Base-by-base conservation (phyloP, 2,797 vertebrate species). In the Onychomys arenicola region DNA sequence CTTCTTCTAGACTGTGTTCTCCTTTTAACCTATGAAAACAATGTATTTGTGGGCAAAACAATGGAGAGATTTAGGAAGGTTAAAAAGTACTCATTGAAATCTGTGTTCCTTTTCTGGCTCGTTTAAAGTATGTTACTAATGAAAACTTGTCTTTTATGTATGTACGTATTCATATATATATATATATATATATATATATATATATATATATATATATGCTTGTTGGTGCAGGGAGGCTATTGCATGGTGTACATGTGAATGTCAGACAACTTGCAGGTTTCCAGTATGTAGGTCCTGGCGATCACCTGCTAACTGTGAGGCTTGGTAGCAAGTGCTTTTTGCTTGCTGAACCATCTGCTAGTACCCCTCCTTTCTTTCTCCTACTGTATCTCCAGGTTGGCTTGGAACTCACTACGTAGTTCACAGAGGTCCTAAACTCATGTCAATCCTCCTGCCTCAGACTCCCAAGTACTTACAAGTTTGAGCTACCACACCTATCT, bases 71-170 rank as follows among this genome's bases (percentile, higher is more conserved):
- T 91, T 89, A 69, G 11, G 65, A 65, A 77, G 21, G 65, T 86
- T 81, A 65, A 92, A 91, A 87, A 59, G 8, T 75, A 71, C 37
- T 11, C n/a, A 77, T 86, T 93, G 90, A 90, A 43, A 63, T 93
- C 49, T 37, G 49, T 75, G 12, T 2, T 21, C 17, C 34, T 19
- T 91, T 93, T 80, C 43, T 83, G n/a, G 6, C 73, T 97, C 46
- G 88, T 75, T 40, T 93, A 71, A 88, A 90, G 55, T 87, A 32
- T 19, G 6, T 27, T 37, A 57, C 27, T 57, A 40, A 81, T 57
- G 29, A 57, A 57, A 57, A 57, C 52, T 2, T 23, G 4, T 23
- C 17, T 2, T 52, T 57, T n/a, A 17, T 52, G 76, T 71, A 10
- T 19, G 14, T 82, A 9, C 27, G 23, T 57, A 6, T 25, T 12